A percentile compares a stretch with the other conserved stretches of the same genome.
Conservation (phyloP, 2,888 invertebrate genomes). For the Trichacis sp. region DNA sequence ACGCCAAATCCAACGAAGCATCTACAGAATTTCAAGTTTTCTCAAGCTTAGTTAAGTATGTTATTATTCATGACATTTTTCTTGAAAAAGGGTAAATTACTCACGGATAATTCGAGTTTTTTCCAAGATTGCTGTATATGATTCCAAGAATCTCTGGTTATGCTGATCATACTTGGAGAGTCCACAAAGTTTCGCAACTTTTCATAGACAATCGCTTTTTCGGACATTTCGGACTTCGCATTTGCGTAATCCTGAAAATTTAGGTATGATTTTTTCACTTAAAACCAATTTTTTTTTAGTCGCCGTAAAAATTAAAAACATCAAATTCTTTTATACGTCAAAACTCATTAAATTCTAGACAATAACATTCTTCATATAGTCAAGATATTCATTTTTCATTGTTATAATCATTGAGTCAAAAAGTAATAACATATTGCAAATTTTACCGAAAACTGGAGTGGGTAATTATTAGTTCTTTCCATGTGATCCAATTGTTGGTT, state of each 20-base stretch:
- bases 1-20: constrained; percentile 90
- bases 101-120: constrained; percentile 75
- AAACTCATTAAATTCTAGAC: too few species aligned
- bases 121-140: constrained; percentile 86
- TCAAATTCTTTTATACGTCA: too few species aligned
- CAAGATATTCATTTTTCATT: too few species aligned
- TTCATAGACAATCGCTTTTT: constrained; percentile 79
- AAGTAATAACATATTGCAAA: too few species aligned
- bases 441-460: constrained; percentile 77
- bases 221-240: constrained; percentile 83
- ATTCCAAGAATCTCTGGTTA: constrained; percentile 88
- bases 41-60: too few species aligned
- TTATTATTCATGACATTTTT: too few species aligned
- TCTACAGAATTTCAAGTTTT: constrained; percentile 67
- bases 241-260: constrained; percentile 78
- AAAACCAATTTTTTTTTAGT: not conserved
- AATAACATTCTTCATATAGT: too few species aligned
- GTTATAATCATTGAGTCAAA: too few species aligned
- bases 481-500: constrained; percentile 82
- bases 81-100: too few species aligned
- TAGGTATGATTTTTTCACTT: not conserved
- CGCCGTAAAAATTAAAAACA: too few species aligned
- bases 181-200: constrained; percentile 85
- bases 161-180: constrained; percentile 83
- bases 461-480: constrained; percentile 80